These are phyloP conservation scores for Adineta ricciae DNA, from an alignment of 2,888 invertebrate species.

Conservation along the genomic window DNA sequence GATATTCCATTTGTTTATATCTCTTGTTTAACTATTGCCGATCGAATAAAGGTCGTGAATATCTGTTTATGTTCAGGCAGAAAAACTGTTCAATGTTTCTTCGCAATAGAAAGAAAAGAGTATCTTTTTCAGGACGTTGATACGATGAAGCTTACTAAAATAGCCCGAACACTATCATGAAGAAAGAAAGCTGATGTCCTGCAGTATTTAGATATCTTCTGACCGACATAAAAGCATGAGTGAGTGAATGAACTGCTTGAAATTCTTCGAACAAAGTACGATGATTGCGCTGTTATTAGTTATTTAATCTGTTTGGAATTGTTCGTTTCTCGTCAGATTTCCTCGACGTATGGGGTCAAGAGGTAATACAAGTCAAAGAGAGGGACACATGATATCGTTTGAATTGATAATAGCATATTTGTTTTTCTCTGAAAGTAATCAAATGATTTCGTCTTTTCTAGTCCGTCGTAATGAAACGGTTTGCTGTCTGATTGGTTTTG, in stretches of 20 bases:
- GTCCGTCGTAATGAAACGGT: constrained; percentile 33
- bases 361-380: neutral
- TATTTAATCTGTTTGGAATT: neutral
- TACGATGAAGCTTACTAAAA: neutral
- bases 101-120: neutral
- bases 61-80: neutral
- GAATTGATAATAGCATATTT: no score
- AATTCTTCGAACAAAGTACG: no score
- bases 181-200: neutral
- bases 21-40: no score
- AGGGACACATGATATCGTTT: no score
- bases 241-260: neutral
- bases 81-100: neutral
- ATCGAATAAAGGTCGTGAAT: neutral
- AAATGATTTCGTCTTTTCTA: neutral
- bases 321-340: neutral
- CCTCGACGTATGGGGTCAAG: neutral
- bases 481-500: constrained; percentile 32
- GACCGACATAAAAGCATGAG: neutral
- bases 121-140: neutral
- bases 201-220: neutral
- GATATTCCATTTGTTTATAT: no score
- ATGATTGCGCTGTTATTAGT: neutral
- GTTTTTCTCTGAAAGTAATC: neutral
- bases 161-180: neutral